phyloP scores from a whole-genome alignment of 2,113 vertebrate genomes.

The Mesitornis unicolor region DNA sequence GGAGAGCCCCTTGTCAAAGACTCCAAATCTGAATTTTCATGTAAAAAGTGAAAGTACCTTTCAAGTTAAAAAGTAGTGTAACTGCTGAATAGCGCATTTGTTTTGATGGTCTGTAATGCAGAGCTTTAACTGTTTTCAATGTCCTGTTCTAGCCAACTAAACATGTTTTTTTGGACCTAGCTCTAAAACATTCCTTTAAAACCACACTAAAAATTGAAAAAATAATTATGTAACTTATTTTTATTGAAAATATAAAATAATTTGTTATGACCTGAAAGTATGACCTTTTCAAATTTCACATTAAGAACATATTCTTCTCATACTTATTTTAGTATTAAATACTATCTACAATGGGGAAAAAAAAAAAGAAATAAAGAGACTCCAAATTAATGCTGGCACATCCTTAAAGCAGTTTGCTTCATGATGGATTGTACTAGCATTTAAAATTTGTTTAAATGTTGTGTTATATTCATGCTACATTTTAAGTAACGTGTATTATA shows the following conservation, averaged over 20 bases:
- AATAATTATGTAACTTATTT: background rate
- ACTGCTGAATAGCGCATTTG: background rate
- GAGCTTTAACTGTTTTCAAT: background rate
- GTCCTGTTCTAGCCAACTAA: background rate
- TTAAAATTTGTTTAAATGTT: background rate
- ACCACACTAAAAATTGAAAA: background rate
- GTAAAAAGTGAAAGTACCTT: background rate
- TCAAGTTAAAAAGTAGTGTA: background rate
- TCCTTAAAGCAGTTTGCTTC: background rate
- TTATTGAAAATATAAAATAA: background rate
- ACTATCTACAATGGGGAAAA: background rate
- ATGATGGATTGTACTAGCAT: background rate
- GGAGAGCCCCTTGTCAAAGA: background rate
- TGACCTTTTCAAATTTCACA: background rate
- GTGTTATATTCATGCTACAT: background rate
- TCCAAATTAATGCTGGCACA: background rate
- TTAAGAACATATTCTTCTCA: background rate
- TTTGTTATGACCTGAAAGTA: background rate
- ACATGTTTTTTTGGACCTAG: background rate
- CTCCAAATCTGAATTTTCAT: background rate
- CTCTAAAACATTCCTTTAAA: background rate
- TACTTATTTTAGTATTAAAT: background rate
- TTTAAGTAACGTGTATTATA: background rate
- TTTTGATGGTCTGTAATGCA: background rate
- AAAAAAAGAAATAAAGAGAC: background rate